Evolutionary conservation across 1,140 invertebrate species (phyloP).

Genomic region (Chelonus insularis): DNA sequence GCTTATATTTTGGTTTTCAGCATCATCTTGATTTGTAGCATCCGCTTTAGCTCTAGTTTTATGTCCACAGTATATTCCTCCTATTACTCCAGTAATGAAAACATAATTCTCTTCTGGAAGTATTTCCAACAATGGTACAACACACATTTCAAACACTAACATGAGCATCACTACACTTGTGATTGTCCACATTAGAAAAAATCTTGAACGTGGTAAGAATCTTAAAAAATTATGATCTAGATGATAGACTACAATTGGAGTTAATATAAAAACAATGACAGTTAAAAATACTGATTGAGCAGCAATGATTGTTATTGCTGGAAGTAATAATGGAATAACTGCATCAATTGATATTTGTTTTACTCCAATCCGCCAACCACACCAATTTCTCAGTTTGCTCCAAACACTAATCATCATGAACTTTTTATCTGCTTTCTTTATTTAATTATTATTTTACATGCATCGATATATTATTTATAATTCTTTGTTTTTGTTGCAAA

Average conservation of each 20-base stretch:
- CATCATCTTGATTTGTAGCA: conserved; percentile 43
- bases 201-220: conserved; percentile 66
- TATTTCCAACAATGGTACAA: conserved; percentile 69
- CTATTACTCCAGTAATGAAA: conserved; percentile 63
- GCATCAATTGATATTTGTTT: conserved; percentile 63
- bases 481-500: no score
- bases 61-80: conserved; percentile 64
- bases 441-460: neutral
- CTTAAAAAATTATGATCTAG: conserved; percentile 64
- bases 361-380: conserved; percentile 55
- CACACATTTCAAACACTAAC: conserved; percentile 67
- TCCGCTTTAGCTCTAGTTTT: conserved; percentile 62
- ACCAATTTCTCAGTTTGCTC: conserved; percentile 58
- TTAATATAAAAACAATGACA: conserved; percentile 64
- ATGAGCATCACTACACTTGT: conserved; percentile 67
- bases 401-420: conserved; percentile 46
- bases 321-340: conserved; percentile 67
- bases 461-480: no score
- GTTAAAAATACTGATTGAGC: conserved; percentile 65
- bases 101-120: conserved; percentile 68
- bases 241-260: conserved; percentile 66
- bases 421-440: neutral
- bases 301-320: conserved; percentile 63
- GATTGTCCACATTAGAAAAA: conserved; percentile 71
- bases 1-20: conserved; percentile 29